phyloP scores from a whole-genome alignment of 92 coral and sea anemone species.

The Phymanthus crucifer region DNA sequence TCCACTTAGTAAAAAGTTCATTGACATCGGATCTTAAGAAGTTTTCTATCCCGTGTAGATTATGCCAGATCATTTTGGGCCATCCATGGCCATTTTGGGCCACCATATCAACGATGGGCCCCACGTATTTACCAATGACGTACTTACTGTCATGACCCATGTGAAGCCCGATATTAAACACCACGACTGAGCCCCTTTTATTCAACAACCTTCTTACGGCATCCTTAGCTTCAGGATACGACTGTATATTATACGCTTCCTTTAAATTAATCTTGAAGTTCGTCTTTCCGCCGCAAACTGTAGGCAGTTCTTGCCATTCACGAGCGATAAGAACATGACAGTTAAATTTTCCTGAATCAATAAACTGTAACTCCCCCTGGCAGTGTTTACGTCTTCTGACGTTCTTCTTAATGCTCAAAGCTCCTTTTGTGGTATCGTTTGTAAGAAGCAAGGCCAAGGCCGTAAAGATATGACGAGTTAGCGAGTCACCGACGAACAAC shows the following conservation, averaged over 20 bases:
- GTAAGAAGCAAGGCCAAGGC: conserved; percentile 57
- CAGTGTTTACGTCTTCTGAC: conserved; percentile 32
- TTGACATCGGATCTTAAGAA: conserved; percentile 47
- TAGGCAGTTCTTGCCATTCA: conserved; percentile 46
- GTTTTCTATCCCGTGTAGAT: conserved; percentile 52
- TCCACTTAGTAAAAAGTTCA: conserved; percentile 25
- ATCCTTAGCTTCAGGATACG: conserved; percentile 22
- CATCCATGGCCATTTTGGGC: conserved; percentile 39
- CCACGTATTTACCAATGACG: conserved; percentile 56
- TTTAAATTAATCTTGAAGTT: conserved; percentile 46
- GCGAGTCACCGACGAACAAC: conserved; percentile 66
- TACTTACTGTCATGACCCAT: conserved; percentile 29
- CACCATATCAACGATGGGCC: conserved; percentile 46
- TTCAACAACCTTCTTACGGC: conserved; percentile 44
- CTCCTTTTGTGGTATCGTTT: conserved; percentile 44
- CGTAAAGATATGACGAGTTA: conserved; percentile 62
- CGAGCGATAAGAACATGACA: conserved; percentile 47
- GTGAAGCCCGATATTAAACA: conserved; percentile 64
- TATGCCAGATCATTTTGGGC: conserved; percentile 64
- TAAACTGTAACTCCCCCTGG: conserved; percentile 67
- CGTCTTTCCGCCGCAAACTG: conserved; percentile 50
- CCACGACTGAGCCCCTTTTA: conserved; percentile 41
- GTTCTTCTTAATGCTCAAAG: conserved; percentile 23
- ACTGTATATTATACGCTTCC: conserved; percentile 37
- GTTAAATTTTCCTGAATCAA: conserved; percentile 56